These are phyloP conservation scores for Poecile atricapillus DNA, from an alignment of 2,113 vertebrate species.

Conservation along the genomic window DNA sequence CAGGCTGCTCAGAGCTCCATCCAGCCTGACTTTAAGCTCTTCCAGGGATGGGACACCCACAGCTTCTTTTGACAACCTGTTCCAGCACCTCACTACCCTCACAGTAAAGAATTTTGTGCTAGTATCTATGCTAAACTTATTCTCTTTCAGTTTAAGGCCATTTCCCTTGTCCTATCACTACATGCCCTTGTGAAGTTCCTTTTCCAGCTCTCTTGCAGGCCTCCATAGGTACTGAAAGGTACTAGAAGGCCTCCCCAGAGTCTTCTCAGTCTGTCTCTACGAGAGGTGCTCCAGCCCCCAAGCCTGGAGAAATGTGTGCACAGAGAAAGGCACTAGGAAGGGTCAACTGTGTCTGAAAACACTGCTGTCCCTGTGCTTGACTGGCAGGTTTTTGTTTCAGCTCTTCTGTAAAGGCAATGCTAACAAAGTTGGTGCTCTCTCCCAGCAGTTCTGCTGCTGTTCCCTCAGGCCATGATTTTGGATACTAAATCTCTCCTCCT, in stretches of 20 bases:
- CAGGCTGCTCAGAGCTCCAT: not conserved
- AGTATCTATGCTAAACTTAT: not conserved
- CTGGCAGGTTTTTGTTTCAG: not conserved
- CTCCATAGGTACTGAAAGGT: not conserved
- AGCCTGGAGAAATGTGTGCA: not conserved
- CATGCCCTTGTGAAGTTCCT: not conserved
- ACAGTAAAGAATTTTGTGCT: not conserved
- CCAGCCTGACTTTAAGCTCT: not conserved
- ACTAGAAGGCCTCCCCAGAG: not conserved
- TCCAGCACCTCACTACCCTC: not conserved
- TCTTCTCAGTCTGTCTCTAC: not conserved
- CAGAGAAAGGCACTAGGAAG: not conserved
- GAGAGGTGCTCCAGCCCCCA: not conserved
- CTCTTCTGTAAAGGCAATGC: not conserved
- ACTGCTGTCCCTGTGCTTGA: not conserved
- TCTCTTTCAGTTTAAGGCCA: not conserved
- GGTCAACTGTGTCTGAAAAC: not conserved
- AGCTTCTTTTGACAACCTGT: not conserved
- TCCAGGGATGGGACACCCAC: not conserved
- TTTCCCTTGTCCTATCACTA: not conserved
- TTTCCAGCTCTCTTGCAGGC: not conserved
- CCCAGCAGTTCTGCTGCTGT: not conserved
- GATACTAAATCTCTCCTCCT: not conserved
- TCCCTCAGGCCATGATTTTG: not conserved
- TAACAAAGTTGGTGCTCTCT: rapidly evolving